phyloP scores from a whole-genome alignment of 2,113 vertebrate species.

The Neodontobutis hainanensis region DNA sequence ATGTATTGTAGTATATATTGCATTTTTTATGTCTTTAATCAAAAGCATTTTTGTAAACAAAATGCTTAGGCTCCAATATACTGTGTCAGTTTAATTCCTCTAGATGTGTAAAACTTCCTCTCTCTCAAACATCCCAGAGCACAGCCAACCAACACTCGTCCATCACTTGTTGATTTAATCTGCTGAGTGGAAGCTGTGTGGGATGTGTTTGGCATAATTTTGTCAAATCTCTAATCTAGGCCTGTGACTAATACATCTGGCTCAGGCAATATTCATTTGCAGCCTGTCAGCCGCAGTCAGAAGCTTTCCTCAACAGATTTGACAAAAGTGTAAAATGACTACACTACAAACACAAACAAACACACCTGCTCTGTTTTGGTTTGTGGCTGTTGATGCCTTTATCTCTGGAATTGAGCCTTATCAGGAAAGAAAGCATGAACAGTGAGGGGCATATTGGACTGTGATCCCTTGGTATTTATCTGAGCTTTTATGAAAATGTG shows the following conservation, averaged over 20 bases:
- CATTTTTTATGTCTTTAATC: neutral
- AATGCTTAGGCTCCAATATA: no score
- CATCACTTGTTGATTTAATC: conserved; percentile 17
- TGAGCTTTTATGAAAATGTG: conserved; percentile 15
- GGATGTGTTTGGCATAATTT: conserved; percentile 6
- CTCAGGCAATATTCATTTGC: neutral
- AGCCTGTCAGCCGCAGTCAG: neutral
- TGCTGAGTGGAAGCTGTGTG: neutral
- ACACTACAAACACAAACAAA: neutral
- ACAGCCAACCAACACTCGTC: neutral
- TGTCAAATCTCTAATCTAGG: conserved; percentile 17
- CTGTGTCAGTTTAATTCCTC: neutral
- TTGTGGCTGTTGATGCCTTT: no score
- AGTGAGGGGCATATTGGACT: conserved; percentile 19
- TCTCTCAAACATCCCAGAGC: neutral
- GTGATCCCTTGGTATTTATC: conserved; percentile 26
- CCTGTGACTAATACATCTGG: neutral
- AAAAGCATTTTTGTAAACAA: no score
- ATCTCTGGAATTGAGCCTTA: neutral
- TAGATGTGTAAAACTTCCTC: neutral
- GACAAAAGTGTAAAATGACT: neutral
- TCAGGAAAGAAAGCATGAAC: conserved; percentile 7
- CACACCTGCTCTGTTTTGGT: neutral
- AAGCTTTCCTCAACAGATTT: neutral
- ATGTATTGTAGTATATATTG: no score